Evolutionary conservation across 1,140 invertebrate genomes (phyloP), one percentile per base, ranked within the genome.

Genomic region (Brachionus rubens): DNA sequence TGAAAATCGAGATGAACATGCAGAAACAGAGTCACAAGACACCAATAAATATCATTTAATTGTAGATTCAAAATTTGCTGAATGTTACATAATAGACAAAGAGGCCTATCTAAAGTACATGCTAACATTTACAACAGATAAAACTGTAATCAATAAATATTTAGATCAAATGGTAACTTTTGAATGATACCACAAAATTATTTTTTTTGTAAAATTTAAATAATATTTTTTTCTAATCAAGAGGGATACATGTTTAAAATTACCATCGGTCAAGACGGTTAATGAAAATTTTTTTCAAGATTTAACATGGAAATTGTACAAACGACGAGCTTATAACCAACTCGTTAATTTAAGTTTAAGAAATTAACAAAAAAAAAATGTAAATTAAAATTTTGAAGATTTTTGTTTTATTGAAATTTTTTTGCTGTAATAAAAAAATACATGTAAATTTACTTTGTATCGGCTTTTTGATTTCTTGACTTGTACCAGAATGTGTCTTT

Each of bases 251-350:
- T 72, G 46, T 48, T 30, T 41, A 16, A 72, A 72, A 48, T 26
- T 50, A 24, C 68, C 46, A 40, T 72, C 68, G 10, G 36, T 36
- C 19, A 72, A 72, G 26, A 30, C 46, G 6, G 19, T 54, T 40
- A 72, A 48, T 54, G 68, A 72, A 54, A 48, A 72, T 72, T 72
- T 72, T 24, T 48, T 72, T 16, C 68, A 72, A 54, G 46, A 72
- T 36, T 50, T 72, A 24, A 72, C 46, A n/a, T 72, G 68, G 68
- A 72, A 72, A 48, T 36, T 72, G 26, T 72, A 72, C 48, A 72
- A 72, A 48, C 48, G 48, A 40, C 12, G 36, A n/a, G 21, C 48
- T 16, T 72, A 72, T 50, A n/a, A 54, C 48, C 12, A 72, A 40
- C 68, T 65, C 14, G 21, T 54, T 12, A 48, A 72, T 33, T 48